These are phyloP conservation scores for Varecia variegata DNA, from an alignment of 2,797 vertebrate genomes.

Conservation along the genomic window DNA sequence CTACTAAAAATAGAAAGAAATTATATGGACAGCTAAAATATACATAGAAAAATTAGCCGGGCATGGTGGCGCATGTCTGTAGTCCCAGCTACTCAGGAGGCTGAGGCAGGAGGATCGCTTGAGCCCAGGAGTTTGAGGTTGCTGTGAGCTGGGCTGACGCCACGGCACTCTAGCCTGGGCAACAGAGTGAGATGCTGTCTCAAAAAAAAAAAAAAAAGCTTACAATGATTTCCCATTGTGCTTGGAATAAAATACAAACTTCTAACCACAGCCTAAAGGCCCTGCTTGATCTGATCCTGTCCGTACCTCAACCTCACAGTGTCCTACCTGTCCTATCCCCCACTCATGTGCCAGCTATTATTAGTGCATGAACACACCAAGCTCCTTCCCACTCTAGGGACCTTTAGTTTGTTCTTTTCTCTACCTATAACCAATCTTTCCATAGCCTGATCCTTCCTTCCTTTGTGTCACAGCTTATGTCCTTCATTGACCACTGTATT, in stretches of 20 bases:
- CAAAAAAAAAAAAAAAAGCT: no score
- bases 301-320: background rate
- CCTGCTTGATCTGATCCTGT: background rate
- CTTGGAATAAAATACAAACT: background rate
- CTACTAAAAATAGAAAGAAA: no score
- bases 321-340: background rate
- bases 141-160: no score
- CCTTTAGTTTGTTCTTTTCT: background rate
- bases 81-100: no score
- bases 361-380: background rate
- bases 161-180: no score
- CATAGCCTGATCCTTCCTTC: background rate
- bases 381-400: background rate
- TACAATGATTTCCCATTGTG: background rate
- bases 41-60: no score
- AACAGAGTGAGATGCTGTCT: no score
- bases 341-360: background rate
- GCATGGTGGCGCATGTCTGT: no score
- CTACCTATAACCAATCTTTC: background rate
- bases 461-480: background rate
- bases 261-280: background rate
- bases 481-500: background rate
- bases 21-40: no score
- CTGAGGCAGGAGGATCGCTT: no score
- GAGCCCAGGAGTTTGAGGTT: no score